A percentile compares a stretch with the other conserved stretches of the same genome.
These are phyloP conservation scores for Paralichthys olivaceus DNA, from an alignment of 2,113 vertebrate genomes.

Conservation along the genomic window DNA sequence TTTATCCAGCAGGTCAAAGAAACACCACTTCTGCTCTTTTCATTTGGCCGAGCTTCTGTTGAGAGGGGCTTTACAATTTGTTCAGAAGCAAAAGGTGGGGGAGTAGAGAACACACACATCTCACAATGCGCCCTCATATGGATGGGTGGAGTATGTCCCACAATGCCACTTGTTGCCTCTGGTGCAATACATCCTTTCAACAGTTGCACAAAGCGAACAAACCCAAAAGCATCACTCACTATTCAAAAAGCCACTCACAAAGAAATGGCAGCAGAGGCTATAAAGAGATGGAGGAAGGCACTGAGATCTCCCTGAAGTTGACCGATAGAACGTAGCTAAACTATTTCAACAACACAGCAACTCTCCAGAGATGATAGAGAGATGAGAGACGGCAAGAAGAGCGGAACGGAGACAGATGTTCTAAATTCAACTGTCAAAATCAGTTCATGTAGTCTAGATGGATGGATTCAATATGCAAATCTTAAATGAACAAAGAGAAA, in stretches of 20 bases:
- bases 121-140: conserved; percentile 23
- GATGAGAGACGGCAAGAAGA: conserved; percentile 3
- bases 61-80: conserved; percentile 28
- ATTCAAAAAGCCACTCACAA: neutral
- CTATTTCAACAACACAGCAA: conserved; percentile 14
- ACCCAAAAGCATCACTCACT: neutral
- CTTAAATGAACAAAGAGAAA: conserved; percentile 8
- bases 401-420: conserved; percentile 12
- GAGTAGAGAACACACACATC: conserved; percentile 27
- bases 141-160: conserved; percentile 32
- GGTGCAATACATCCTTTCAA: conserved; percentile 18
- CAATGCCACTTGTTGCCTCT: conserved; percentile 30
- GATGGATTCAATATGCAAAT: conserved; percentile 11
- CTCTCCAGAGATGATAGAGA: conserved; percentile 24
- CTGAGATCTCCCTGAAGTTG: conserved; percentile 3
- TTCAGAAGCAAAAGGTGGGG: conserved; percentile 29
- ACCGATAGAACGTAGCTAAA: conserved; percentile 10
- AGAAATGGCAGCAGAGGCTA: neutral
- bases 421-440: conserved; percentile 16
- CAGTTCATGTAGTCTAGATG: neutral
- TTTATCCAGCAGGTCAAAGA: conserved; percentile 46
- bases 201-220: conserved; percentile 1
- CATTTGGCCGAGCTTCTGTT: conserved; percentile 24
- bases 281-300: conserved; percentile 11
- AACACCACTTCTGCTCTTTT: conserved; percentile 33